Conservation (phyloP, 2,888 invertebrate species). For the Ormyrus labotus region DNA sequence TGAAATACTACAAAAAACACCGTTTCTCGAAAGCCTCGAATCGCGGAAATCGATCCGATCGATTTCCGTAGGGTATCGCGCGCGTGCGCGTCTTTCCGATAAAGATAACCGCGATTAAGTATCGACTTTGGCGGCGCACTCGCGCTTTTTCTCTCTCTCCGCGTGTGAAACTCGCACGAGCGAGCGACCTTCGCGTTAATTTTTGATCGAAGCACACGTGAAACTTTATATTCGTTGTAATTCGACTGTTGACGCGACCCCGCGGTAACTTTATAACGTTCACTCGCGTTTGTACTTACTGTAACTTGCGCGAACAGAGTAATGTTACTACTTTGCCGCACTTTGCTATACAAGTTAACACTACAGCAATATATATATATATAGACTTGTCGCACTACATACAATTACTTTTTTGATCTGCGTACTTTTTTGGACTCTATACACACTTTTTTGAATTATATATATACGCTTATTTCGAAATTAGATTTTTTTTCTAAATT, state of each 20-base stretch:
- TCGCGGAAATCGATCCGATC: not conserved
- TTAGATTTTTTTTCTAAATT: constrained; percentile 13
- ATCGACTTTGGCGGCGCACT: not conserved
- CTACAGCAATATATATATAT: constrained; percentile 15
- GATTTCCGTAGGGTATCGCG: too few relatives aligned
- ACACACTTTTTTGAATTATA: not conserved
- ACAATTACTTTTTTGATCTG: not conserved
- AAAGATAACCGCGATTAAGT: not conserved
- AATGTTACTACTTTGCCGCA: constrained; percentile 17
- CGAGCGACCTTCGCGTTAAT: not conserved
- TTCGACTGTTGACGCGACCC: not conserved
- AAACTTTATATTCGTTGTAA: constrained; percentile 2
- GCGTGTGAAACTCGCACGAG: too few relatives aligned
- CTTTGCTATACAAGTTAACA: constrained; percentile 33
- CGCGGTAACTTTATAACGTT: not conserved
- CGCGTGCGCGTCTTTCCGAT: not conserved
- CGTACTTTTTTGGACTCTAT: constrained; percentile 3
- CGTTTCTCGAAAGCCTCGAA: not conserved
- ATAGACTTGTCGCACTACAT: not conserved
- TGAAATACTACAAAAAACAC: constrained; percentile 4
- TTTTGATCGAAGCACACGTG: constrained; percentile 3
- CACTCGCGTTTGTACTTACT: not conserved
- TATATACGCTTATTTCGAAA: constrained; percentile 1
- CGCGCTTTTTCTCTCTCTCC: too few relatives aligned
- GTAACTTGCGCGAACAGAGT: constrained; percentile 3